These are phyloP conservation scores for Neodiprion virginianus DNA, from an alignment of 1,140 invertebrate genomes.

Conservation along the genomic window DNA sequence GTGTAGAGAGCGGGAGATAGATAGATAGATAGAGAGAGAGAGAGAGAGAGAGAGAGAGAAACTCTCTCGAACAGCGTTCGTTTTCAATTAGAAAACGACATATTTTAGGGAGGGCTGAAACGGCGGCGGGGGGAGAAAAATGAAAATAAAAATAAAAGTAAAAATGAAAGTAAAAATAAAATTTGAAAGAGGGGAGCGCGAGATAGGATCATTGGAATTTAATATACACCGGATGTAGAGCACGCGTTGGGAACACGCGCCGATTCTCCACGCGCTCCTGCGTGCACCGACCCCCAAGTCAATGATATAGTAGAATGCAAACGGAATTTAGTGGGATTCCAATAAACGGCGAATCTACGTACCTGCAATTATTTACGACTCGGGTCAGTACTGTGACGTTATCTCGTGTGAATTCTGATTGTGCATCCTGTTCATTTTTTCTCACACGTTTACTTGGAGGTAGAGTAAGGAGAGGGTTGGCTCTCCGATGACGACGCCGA, in stretches of 20 bases:
- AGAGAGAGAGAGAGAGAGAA: too few relatives aligned
- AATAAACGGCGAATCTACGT: background rate
- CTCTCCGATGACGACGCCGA: background rate
- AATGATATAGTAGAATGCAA: background rate
- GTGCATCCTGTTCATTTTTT: too few relatives aligned
- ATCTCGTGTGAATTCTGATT: background rate
- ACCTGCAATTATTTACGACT: background rate
- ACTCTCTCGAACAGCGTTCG: too few relatives aligned
- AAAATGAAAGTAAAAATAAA: background rate
- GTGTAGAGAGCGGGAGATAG: too few relatives aligned
- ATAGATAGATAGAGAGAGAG: too few relatives aligned
- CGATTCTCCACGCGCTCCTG: background rate
- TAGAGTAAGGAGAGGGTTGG: background rate
- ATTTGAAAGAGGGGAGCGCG: background rate
- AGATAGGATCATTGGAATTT: constrained; percentile 2
- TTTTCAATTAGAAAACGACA: constrained; percentile 1
- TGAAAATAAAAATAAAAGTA: background rate
- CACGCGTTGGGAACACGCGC: background rate
- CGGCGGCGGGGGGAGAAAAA: too few relatives aligned
- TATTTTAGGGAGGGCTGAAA: background rate
- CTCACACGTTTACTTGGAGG: too few relatives aligned
- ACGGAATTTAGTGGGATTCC: constrained; percentile 1
- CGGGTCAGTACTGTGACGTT: background rate
- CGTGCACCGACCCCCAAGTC: background rate
- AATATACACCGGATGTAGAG: constrained; percentile 5